Evolutionary conservation across 2,888 invertebrate genomes (phyloP), one percentile per base, ranked within the genome.

Genomic region (Chelonus formosanus): DNA sequence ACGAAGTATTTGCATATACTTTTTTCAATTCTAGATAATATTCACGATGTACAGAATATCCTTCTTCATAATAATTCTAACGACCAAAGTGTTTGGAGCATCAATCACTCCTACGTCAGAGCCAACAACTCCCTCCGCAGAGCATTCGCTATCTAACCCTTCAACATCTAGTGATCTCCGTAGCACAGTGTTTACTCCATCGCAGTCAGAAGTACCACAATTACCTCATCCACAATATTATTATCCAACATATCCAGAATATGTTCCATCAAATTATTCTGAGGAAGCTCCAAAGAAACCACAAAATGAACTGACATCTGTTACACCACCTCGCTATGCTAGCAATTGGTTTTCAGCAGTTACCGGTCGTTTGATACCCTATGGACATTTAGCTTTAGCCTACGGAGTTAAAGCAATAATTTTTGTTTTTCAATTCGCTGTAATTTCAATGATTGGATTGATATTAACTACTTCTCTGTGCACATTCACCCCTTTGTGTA

Each of bases 401-500:
- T 75, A 76, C 63, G 76, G 74, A 4, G 40, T 70, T n/a, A 70
- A 71, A n/a, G 61, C 71, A 20, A 70, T 74, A 1, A 43, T 55
- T 3, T 73, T 69, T 31, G 3, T 75, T 2, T 60, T 74, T 34
- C 69, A 75, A 8, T 59, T 75, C 4, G 10, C 74, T 0, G 36
- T 76, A 5, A 77, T 88, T 4, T 74, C 89, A 3, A 64, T 88
- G 4, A 78, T 89, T 59, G 88, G 89, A 3, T 85, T 86, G n/a
- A 78, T 88, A 5, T 82, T 90, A 3, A 85, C 88, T 1, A 85
- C 88, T 0, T 86, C 88, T 0, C 81, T 90, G 0, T 91, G 91
- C 76, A 86, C 87, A 0, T 86, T 89, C 69, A 90, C 90, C 0
- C 87, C 89, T 5, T 75, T 90, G 10, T 91, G 91, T 76, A 85